Percentiles rank a stretch among this genome's conserved stretches.
These are phyloP conservation scores for Gortyna flavago DNA, from an alignment of 2,888 invertebrate genomes.

Conservation along the genomic window DNA sequence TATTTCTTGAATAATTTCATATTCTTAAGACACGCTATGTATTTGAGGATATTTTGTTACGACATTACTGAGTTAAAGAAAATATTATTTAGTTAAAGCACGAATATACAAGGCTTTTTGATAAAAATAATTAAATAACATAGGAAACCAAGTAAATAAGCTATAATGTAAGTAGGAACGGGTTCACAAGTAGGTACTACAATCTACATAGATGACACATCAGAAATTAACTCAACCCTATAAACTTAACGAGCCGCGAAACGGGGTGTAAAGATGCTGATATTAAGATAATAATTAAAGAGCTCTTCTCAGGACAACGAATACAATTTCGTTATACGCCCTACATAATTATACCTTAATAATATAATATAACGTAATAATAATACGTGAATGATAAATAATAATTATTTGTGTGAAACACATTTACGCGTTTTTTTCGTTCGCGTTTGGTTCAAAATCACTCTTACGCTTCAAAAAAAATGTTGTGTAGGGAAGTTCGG, in stretches of 20 bases:
- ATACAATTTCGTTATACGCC: neutral
- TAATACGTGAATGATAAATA: neutral
- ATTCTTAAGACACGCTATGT: slow-evolving; percentile 48
- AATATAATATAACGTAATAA: too few relatives aligned
- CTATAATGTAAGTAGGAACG: neutral
- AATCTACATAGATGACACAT: neutral
- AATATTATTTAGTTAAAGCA: slow-evolving; percentile 41
- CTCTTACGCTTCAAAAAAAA: neutral
- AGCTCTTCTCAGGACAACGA: neutral
- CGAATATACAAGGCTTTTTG: neutral
- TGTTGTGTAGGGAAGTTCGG: too few relatives aligned
- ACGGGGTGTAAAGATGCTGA: neutral
- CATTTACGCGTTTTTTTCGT: neutral
- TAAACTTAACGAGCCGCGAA: slow-evolving; percentile 8
- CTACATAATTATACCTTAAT: neutral
- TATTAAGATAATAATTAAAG: neutral
- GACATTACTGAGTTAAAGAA: slow-evolving; percentile 26
- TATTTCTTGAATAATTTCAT: slow-evolving; percentile 52
- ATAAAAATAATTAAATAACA: neutral
- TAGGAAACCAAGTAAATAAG: neutral
- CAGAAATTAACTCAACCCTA: slow-evolving; percentile 20
- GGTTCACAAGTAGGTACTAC: neutral
- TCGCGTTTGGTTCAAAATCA: neutral
- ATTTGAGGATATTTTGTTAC: slow-evolving; percentile 31
- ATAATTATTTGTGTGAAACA: neutral